phyloP scores from a whole-genome alignment of 2,113 vertebrate genomes.

The Sander lucioperca region DNA sequence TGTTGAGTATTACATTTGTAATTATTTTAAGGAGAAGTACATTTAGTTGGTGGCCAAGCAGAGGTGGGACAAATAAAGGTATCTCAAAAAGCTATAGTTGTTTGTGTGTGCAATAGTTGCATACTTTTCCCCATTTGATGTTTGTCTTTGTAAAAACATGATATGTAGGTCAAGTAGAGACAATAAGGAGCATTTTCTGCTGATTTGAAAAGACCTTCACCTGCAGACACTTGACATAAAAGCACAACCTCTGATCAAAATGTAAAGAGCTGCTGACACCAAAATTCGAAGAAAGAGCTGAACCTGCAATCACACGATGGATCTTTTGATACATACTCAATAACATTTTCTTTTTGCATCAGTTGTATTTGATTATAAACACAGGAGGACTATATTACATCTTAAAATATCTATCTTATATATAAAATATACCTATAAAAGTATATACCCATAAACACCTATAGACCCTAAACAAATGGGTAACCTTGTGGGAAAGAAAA shows the following conservation, averaged over 20 bases:
- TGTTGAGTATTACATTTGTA: slow-evolving; percentile 13
- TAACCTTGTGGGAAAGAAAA: background rate
- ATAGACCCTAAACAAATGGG: background rate
- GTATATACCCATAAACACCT: no score
- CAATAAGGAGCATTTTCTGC: slow-evolving; percentile 5
- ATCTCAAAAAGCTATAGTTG: background rate
- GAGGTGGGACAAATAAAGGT: background rate
- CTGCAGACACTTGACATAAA: slow-evolving; percentile 43
- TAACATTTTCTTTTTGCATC: background rate
- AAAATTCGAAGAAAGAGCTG: background rate
- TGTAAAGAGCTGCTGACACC: background rate
- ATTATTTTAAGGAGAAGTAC: background rate
- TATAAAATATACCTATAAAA: background rate
- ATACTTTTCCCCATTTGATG: slow-evolving; percentile 29
- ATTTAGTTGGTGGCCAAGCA: background rate
- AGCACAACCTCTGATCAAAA: slow-evolving; percentile 29
- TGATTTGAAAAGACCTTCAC: slow-evolving; percentile 35
- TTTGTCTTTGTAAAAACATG: slow-evolving; percentile 36
- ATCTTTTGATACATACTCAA: background rate
- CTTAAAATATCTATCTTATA: no score
- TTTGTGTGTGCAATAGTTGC: background rate
- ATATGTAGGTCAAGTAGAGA: slow-evolving; percentile 48
- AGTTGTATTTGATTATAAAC: background rate
- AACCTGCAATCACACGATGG: background rate
- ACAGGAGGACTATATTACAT: no score